Evolutionary conservation across 2,113 vertebrate genomes (phyloP).

Genomic region (Crotalus horridus): DNA sequence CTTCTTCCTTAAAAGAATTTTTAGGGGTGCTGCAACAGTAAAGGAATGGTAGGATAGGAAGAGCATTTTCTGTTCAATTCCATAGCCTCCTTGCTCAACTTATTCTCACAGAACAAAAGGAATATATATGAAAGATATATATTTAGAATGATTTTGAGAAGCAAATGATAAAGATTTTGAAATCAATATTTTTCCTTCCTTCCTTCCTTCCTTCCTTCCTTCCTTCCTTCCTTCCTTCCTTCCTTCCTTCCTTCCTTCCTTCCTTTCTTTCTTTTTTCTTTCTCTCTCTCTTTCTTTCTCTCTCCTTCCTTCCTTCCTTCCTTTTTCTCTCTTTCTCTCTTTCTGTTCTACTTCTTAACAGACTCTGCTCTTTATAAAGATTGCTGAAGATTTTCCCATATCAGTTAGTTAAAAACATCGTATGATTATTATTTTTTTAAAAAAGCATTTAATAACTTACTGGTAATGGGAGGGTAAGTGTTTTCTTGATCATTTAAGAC

Average conservation of each 20-base stretch:
- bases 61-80: background rate
- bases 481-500: background rate
- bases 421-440: background rate
- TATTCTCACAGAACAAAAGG: background rate
- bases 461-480: background rate
- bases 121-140: background rate
- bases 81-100: background rate
- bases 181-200: background rate
- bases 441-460: background rate
- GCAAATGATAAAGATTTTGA: background rate
- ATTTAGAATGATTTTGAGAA: background rate
- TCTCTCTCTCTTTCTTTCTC: too few species aligned
- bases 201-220: background rate
- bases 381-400: background rate
- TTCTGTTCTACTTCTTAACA: background rate
- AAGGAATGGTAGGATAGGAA: background rate
- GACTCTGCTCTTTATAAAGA: background rate
- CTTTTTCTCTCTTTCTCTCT: background rate
- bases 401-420: background rate
- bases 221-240: background rate
- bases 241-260: fast-evolving
- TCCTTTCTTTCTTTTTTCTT: too few species aligned
- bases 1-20: background rate
- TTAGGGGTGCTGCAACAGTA: background rate
- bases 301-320: background rate